Conservation (phyloP, 2,888 invertebrate species). For the Megastigmus dorsalis region DNA sequence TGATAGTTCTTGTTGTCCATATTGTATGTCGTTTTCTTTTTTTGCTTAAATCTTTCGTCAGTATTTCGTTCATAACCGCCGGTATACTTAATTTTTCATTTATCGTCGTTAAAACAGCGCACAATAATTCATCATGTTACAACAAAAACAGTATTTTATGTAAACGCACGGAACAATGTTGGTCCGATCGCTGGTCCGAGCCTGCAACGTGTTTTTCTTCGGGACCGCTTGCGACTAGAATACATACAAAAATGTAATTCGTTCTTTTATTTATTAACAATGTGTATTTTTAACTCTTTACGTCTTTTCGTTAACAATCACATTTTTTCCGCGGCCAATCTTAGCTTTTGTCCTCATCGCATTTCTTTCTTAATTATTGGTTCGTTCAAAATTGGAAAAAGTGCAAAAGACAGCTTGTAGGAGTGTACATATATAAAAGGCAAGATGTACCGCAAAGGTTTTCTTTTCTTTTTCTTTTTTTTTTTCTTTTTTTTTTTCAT, state of each 20-base stretch:
- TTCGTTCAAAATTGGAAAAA: constrained; percentile 54
- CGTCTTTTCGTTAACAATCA: background rate
- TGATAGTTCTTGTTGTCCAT: constrained; percentile 72
- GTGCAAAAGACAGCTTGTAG: constrained; percentile 51
- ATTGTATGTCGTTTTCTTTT: constrained; percentile 66
- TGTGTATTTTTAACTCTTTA: background rate
- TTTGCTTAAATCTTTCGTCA: constrained; percentile 43
- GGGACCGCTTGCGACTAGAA: constrained; percentile 71
- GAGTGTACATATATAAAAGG: constrained; percentile 43
- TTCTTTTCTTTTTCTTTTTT: background rate
- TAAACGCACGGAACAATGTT: constrained; percentile 50
- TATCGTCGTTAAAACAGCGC: constrained; percentile 45
- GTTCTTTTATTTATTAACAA: constrained; percentile 18
- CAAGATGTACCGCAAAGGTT: constrained; percentile 30
- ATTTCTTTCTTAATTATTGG: background rate
- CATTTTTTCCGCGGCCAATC: background rate
- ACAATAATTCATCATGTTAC: constrained; percentile 52
- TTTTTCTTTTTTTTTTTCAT: background rate
- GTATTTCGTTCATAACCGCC: constrained; percentile 44
- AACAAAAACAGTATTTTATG: constrained; percentile 51
- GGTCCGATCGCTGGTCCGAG: constrained; percentile 54
- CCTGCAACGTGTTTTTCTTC: constrained; percentile 51
- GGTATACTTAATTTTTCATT: constrained; percentile 37
- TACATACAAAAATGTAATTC: constrained; percentile 57
- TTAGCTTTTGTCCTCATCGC: background rate